These are phyloP conservation scores for Hippolais icterina DNA, from an alignment of 2,113 vertebrate genomes.

Conservation along the genomic window DNA sequence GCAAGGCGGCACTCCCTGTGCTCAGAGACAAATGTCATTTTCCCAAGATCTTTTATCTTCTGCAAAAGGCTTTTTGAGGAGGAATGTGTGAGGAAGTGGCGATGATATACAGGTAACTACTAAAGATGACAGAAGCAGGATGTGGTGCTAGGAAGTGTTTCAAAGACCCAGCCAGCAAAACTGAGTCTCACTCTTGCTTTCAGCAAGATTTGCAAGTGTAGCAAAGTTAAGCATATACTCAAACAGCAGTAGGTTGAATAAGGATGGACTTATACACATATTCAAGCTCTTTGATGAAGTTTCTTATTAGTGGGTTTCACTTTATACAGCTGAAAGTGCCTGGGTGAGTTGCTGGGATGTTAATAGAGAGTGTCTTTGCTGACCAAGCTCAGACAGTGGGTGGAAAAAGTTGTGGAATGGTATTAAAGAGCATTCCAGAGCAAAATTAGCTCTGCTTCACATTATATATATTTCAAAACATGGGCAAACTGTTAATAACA, in stretches of 20 bases:
- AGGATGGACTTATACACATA: neutral
- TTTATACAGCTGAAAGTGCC: neutral
- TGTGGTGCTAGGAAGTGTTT: neutral
- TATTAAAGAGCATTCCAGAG: slow-evolving; percentile 52
- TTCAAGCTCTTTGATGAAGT: slow-evolving; percentile 33
- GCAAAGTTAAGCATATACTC: neutral
- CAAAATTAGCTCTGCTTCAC: slow-evolving; percentile 52
- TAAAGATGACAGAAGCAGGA: slow-evolving; percentile 5
- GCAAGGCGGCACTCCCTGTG: fast-evolving
- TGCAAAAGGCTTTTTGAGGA: neutral
- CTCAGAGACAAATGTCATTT: neutral
- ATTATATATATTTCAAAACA: slow-evolving; percentile 58
- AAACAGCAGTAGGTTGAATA: neutral
- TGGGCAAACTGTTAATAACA: slow-evolving; percentile 58
- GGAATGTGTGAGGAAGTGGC: neutral
- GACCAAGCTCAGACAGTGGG: slow-evolving; percentile 42
- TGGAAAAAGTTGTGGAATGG: slow-evolving; percentile 50
- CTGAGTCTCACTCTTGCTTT: neutral
- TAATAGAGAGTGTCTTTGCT: neutral
- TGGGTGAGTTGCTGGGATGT: neutral
- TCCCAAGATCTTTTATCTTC: neutral
- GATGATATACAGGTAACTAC: neutral
- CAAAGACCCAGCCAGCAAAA: neutral
- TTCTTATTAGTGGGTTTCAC: slow-evolving; percentile 24
- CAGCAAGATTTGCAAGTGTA: neutral